Evolutionary conservation across 2,113 vertebrate species (phyloP), one percentile per base, ranked within the genome.

Genomic region (Gorsachius goisagi): DNA sequence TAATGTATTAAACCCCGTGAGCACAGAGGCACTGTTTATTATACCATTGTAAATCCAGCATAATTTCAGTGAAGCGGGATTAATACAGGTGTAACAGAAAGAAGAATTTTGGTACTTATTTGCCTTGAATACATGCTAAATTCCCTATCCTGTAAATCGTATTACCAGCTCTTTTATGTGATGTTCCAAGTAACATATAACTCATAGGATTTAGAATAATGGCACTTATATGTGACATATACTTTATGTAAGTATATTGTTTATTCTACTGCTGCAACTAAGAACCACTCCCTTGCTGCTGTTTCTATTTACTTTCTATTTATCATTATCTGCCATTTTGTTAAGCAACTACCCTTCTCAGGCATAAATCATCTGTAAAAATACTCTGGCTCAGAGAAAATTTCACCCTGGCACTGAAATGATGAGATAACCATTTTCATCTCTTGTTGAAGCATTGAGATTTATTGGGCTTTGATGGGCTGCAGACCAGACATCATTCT

Each of bases 391-490:
- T 97, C 97, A 91, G 98, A 98, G 98, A 96, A 97, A 95, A 98
- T 97, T 98, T 97, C 97, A 67, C 98, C 95, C 98, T 98, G 98
- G 98, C 98, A 97, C 98, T 94, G 97, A 95, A 98, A 93, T 98
- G 98, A 99, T 98, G 98, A 99, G 99, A 99, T 98, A 99, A 99
- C 98, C 97, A 97, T 97, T 98, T 99, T 99, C 98, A 98, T 99
- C 98, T 99, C 98, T 98, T 97, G 97, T 98, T 98, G 98, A 99
- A 98, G 98, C 98, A 98, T 98, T 98, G 98, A 99, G 99, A 99
- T 99, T 99, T 99, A 99, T 99, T 99, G 99, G 98, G 98, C 98
- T 98, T 98, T 98, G 98, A 98, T 98, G 98, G 98, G 98, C 98
- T 98, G 97, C 98, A 98, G 98, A 98, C 98, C 98, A 98, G 98